These are phyloP conservation scores for Characodon lateralis DNA, from an alignment of 2,797 vertebrate species.

Conservation along the genomic window DNA sequence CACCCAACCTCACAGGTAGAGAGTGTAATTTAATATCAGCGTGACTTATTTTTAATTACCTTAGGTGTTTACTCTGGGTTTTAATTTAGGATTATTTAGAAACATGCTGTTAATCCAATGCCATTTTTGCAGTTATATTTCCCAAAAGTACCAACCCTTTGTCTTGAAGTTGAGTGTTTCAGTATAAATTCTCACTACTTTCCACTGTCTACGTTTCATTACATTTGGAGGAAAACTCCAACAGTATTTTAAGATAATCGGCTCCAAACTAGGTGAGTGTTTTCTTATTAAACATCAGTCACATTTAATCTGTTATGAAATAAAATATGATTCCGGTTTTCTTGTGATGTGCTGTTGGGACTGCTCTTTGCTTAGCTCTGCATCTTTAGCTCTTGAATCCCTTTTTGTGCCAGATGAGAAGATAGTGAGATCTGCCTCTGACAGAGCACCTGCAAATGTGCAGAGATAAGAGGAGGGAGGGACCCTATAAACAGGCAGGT, in stretches of 20 bases:
- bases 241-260: slow-evolving; percentile 32
- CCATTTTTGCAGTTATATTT: not conserved
- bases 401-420: slow-evolving; percentile 34
- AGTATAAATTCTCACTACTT: not conserved
- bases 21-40: slow-evolving; percentile 25
- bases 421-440: slow-evolving; percentile 42
- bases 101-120: not conserved
- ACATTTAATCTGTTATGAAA: slow-evolving; percentile 27
- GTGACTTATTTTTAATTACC: slow-evolving; percentile 28
- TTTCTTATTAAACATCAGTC: slow-evolving; percentile 23
- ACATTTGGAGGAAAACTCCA: not conserved
- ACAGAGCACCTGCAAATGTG: slow-evolving; percentile 49
- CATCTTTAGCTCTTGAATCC: slow-evolving; percentile 28
- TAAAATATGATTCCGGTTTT: slow-evolving; percentile 9
- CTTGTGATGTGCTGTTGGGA: slow-evolving; percentile 17
- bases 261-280: slow-evolving; percentile 16
- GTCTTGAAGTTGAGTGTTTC: not conserved
- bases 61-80: not conserved
- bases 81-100: slow-evolving; percentile 9
- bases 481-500: not conserved
- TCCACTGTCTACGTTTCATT: slow-evolving; percentile 2
- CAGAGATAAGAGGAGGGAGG: slow-evolving; percentile 37
- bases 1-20: slow-evolving; percentile 1
- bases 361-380: slow-evolving; percentile 20
- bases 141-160: not conserved